These are phyloP conservation scores for Pelodytes ibericus DNA, from an alignment of 2,797 vertebrate genomes.

Conservation along the genomic window DNA sequence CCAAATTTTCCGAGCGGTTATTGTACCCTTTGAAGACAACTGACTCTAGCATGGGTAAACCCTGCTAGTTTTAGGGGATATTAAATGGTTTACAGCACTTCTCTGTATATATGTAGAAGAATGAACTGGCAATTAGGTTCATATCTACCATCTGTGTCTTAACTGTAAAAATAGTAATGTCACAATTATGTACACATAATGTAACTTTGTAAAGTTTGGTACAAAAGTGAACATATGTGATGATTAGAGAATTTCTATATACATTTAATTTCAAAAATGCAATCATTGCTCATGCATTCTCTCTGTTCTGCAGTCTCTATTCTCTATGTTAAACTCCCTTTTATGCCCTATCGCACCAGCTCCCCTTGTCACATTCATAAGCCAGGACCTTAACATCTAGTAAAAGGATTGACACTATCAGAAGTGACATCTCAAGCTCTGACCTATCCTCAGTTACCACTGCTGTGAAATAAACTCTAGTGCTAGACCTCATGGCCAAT, in stretches of 20 bases:
- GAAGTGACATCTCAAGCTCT: neutral
- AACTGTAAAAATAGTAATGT: too few relatives aligned
- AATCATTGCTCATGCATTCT: neutral
- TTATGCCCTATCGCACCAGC: neutral
- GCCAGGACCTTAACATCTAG: neutral
- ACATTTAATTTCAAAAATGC: neutral
- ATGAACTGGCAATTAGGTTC: too few relatives aligned
- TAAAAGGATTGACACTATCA: neutral
- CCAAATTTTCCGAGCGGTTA: too few relatives aligned
- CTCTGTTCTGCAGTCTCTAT: neutral
- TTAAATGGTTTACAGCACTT: too few relatives aligned
- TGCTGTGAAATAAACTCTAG: neutral
- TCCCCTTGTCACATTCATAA: constrained; percentile 2
- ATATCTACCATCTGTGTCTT: too few relatives aligned
- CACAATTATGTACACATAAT: too few relatives aligned
- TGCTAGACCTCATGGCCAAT: neutral
- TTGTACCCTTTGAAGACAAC: too few relatives aligned
- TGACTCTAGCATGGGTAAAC: too few relatives aligned
- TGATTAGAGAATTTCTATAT: neutral
- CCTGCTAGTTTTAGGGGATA: too few relatives aligned
- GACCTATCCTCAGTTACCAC: neutral
- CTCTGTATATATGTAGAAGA: too few relatives aligned
- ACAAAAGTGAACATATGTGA: too few relatives aligned
- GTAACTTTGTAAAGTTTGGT: too few relatives aligned
- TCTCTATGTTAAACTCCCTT: neutral